Conservation (phyloP, 2,797 vertebrate genomes). For the Apodemus agrarius region DNA sequence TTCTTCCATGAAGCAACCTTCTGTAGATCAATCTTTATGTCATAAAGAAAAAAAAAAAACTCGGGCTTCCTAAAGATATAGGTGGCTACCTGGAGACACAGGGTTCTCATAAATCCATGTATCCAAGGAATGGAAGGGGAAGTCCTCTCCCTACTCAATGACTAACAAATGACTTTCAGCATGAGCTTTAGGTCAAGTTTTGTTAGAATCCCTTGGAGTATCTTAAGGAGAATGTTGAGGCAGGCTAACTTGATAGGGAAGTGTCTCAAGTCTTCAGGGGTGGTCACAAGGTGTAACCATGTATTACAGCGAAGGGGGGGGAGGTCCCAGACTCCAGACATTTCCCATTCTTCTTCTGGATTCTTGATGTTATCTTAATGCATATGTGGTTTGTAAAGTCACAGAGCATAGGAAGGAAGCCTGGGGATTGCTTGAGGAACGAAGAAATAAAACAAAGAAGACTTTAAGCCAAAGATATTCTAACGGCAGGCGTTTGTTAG, state of each 20-base stretch:
- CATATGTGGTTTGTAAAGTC: neutral
- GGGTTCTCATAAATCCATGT: neutral
- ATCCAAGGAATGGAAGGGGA: no score
- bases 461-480: neutral
- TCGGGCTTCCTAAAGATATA: neutral
- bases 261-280: neutral
- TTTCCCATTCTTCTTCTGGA: neutral
- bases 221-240: neutral
- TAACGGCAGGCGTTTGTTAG: no score
- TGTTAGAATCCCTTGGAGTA: neutral
- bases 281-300: neutral
- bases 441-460: neutral
- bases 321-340: neutral
- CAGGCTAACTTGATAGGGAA: neutral
- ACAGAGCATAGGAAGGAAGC: neutral
- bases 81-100: neutral
- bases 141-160: neutral
- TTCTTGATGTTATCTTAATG: neutral
- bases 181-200: neutral
- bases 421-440: neutral
- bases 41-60: neutral
- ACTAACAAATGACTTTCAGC: neutral
- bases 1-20: neutral
- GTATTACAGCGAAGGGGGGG: neutral
- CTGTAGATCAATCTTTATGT: neutral